These are phyloP conservation scores for Eupithecia exiguata DNA, from an alignment of 2,888 invertebrate genomes.

Conservation along the genomic window DNA sequence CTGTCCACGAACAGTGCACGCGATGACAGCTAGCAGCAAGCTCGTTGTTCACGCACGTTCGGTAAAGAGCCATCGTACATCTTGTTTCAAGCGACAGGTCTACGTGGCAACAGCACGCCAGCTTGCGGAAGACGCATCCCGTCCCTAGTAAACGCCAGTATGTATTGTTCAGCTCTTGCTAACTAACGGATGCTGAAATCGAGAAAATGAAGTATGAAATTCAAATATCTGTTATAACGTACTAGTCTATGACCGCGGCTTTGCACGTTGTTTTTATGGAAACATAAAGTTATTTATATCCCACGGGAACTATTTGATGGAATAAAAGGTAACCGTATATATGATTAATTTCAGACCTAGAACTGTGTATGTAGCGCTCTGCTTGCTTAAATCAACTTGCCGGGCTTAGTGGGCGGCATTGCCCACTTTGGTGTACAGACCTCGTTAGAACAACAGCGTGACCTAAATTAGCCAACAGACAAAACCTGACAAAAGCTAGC, in stretches of 20 bases:
- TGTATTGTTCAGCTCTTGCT: not conserved
- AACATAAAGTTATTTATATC: too few species aligned
- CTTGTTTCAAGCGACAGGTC: not conserved
- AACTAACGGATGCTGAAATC: not conserved
- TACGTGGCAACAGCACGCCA: not conserved
- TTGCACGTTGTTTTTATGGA: too few species aligned
- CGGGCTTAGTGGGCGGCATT: not conserved
- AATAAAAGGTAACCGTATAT: too few species aligned
- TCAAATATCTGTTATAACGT: not conserved
- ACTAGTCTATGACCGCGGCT: too few species aligned
- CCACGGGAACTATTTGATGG: too few species aligned
- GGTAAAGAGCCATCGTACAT: too few species aligned
- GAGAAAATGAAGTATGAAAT: not conserved
- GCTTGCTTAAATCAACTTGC: not conserved
- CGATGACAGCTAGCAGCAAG: too few species aligned
- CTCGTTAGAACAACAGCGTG: not conserved
- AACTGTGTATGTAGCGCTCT: too few species aligned
- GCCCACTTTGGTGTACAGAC: not conserved
- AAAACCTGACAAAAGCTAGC: conserved; percentile 11
- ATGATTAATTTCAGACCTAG: too few species aligned
- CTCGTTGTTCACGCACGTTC: too few species aligned
- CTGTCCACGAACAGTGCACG: too few species aligned
- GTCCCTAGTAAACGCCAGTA: not conserved
- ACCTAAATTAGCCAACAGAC: not conserved
- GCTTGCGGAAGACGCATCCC: not conserved